Evolutionary conservation across 1,140 invertebrate species (phyloP).

Genomic region (Neuroterus valhalla): DNA sequence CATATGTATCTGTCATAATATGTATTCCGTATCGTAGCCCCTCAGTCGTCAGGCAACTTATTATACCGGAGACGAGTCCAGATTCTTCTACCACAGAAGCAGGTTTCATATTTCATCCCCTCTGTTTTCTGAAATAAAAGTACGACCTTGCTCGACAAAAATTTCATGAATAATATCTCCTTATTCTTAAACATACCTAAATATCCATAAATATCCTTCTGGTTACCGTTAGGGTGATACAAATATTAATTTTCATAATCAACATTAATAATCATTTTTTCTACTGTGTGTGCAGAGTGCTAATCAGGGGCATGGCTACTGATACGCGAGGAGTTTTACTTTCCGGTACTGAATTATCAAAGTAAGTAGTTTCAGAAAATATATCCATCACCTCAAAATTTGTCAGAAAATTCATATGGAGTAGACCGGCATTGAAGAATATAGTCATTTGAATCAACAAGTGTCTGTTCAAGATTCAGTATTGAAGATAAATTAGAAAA

Average conservation of each 20-base stretch:
- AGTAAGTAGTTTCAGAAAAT: slow-evolving; percentile 55
- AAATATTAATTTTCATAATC: not conserved
- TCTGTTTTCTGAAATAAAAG: not conserved
- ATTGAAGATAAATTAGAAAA: too few relatives aligned
- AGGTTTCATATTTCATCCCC: not conserved
- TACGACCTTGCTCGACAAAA: not conserved
- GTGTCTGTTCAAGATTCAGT: not conserved
- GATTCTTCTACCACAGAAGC: not conserved
- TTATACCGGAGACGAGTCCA: not conserved
- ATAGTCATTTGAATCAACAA: not conserved
- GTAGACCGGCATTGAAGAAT: not conserved
- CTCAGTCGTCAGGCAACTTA: slow-evolving; percentile 13
- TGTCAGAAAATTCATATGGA: not conserved
- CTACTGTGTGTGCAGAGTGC: slow-evolving; percentile 47
- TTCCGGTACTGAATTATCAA: slow-evolving; percentile 64
- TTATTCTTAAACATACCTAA: not conserved
- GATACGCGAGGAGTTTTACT: slow-evolving; percentile 60
- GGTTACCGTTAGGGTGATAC: not conserved
- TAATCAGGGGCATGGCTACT: slow-evolving; percentile 58
- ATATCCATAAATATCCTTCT: not conserved
- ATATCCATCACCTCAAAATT: not conserved
- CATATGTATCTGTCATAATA: not conserved
- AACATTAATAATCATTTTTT: slow-evolving; percentile 15
- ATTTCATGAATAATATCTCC: not conserved
- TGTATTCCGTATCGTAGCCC: not conserved